These are phyloP conservation scores for Heloderma charlesbogerti DNA, from an alignment of 2,113 vertebrate species.

Conservation along the genomic window DNA sequence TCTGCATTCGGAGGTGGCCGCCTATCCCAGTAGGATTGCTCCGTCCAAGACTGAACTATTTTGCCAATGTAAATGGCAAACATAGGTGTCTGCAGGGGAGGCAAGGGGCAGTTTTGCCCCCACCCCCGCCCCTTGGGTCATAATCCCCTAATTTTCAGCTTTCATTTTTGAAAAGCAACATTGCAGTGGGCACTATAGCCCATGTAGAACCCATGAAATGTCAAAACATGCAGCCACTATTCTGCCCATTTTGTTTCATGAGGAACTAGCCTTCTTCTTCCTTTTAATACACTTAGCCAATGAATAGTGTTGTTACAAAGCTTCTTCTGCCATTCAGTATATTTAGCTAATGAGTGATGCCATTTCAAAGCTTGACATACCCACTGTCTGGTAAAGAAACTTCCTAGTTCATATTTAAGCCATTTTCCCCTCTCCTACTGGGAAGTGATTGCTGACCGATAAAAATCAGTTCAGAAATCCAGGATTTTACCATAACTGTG, in stretches of 20 bases:
- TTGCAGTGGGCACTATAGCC: background rate
- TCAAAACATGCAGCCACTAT: background rate
- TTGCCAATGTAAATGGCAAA: background rate
- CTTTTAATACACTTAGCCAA: background rate
- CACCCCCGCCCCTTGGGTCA: background rate
- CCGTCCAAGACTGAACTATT: background rate
- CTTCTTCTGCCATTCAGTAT: too few species aligned
- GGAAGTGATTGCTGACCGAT: background rate
- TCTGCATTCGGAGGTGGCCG: too few species aligned
- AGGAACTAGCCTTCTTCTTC: background rate
- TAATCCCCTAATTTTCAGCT: background rate
- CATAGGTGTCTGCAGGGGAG: background rate
- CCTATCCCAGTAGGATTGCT: too few species aligned
- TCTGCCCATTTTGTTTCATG: background rate
- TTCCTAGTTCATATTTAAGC: background rate
- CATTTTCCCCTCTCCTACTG: background rate
- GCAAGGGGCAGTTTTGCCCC: too few species aligned
- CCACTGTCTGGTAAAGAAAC: background rate
- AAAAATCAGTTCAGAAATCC: background rate
- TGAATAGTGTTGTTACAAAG: background rate
- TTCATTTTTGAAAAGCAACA: background rate
- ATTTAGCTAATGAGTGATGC: background rate
- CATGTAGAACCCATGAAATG: background rate
- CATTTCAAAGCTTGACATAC: background rate
- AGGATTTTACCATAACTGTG: background rate